A percentile compares a stretch with the other conserved stretches of the same genome.
These are phyloP conservation scores for Heteractis magnifica DNA, from an alignment of 92 coral and sea anemone species.

Conservation along the genomic window DNA sequence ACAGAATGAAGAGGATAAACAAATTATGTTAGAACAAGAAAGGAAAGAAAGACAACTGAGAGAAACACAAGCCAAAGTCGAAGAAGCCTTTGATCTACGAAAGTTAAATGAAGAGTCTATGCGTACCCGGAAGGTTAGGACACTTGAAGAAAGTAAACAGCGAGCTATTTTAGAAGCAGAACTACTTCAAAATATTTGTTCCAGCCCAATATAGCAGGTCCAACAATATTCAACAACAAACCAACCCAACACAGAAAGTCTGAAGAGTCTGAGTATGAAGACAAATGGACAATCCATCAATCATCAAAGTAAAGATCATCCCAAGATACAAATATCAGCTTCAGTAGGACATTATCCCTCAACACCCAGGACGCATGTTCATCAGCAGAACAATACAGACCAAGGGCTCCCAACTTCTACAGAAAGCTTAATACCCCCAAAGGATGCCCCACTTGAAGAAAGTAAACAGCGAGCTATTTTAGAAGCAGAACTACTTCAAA, in stretches of 20 bases:
- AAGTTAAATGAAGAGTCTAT: constrained; percentile 15
- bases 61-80: constrained; percentile 14
- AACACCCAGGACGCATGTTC: too few species aligned
- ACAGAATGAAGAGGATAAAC: constrained; percentile 7
- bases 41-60: constrained; percentile 13
- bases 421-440: background rate
- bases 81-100: constrained; percentile 7
- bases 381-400: too few species aligned
- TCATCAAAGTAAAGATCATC: background rate
- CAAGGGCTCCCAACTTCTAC: too few species aligned
- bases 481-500: too few species aligned
- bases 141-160: constrained; percentile 6
- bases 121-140: background rate
- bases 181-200: constrained; percentile 20
- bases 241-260: background rate
- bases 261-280: background rate
- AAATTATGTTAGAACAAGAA: constrained; percentile 1
- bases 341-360: too few species aligned
- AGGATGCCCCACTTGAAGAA: background rate
- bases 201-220: too few species aligned
- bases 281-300: background rate
- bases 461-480: too few species aligned
- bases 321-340: background rate
- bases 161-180: constrained; percentile 35
- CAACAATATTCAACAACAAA: background rate